Evolutionary conservation across 1,140 invertebrate species (phyloP).

Genomic region (Globodera rostochiensis): DNA sequence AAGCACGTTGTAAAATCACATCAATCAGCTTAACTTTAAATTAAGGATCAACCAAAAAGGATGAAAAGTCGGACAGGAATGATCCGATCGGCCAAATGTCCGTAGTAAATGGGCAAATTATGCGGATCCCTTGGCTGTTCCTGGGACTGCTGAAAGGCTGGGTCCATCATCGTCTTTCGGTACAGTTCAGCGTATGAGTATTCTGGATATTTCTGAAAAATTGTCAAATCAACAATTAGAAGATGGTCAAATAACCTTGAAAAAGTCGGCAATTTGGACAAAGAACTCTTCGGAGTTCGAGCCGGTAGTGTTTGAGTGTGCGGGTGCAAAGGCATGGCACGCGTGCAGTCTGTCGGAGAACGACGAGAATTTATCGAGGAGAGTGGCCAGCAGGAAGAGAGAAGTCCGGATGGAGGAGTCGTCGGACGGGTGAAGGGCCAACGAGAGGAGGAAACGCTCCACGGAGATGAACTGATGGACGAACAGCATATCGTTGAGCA

Average conservation of each 20-base stretch:
- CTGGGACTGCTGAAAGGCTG: slow-evolving; percentile 10
- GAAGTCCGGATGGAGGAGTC: slow-evolving; percentile 41
- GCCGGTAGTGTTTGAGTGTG: slow-evolving; percentile 24
- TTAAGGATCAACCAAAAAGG: background rate
- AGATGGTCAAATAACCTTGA: slow-evolving; percentile 30
- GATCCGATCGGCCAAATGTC: slow-evolving; percentile 42
- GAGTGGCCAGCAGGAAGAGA: slow-evolving; percentile 27
- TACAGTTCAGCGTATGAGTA: slow-evolving; percentile 37
- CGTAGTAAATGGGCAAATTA: slow-evolving; percentile 40
- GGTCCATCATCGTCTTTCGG: slow-evolving; percentile 15
- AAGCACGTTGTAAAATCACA: slow-evolving; percentile 44
- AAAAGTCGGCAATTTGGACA: slow-evolving; percentile 47
- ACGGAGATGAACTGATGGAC: slow-evolving; percentile 43
- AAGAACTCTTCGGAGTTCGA: slow-evolving; percentile 52
- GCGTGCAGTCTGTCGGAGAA: slow-evolving; percentile 34
- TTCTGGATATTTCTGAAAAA: slow-evolving; percentile 41
- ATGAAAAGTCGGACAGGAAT: slow-evolving; percentile 29
- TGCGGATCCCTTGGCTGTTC: slow-evolving; percentile 16
- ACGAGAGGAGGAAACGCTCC: slow-evolving; percentile 47
- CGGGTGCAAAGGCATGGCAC: slow-evolving; percentile 33
- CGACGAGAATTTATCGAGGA: slow-evolving; percentile 28
- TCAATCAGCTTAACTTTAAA: slow-evolving; percentile 37
- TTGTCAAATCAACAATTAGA: background rate
- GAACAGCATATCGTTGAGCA: slow-evolving; percentile 49
- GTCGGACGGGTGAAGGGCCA: slow-evolving; percentile 49